Percentiles rank a stretch among this genome's conserved stretches.
These are phyloP conservation scores for Polymixis flavicincta DNA, from an alignment of 2,888 invertebrate genomes.

Conservation along the genomic window DNA sequence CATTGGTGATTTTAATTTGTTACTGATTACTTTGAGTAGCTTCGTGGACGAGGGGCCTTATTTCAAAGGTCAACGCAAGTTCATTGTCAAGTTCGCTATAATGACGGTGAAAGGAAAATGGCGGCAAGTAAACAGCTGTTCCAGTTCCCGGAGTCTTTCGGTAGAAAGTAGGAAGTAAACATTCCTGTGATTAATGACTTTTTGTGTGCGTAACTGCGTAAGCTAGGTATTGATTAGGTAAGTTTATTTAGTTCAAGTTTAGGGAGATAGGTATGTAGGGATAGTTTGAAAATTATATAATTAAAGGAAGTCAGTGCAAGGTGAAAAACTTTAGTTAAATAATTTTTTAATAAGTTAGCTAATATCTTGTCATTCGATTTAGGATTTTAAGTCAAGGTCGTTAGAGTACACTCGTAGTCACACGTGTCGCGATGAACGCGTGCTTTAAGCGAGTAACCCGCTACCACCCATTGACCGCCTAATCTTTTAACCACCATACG, in stretches of 20 bases:
- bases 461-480: background rate
- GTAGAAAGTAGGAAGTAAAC: constrained; percentile 22
- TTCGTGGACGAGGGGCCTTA: background rate
- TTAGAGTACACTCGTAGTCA: too few species aligned
- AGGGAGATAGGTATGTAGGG: too few species aligned
- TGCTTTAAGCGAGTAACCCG: too few species aligned
- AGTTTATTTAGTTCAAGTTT: background rate
- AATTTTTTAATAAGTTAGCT: too few species aligned
- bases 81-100: constrained; percentile 38
- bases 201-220: background rate
- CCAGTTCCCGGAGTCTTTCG: background rate
- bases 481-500: background rate
- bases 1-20: background rate
- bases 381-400: too few species aligned
- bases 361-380: too few species aligned
- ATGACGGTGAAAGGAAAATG: constrained; percentile 20
- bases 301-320: background rate
- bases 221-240: constrained; percentile 1
- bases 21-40: background rate
- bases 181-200: constrained; percentile 31
- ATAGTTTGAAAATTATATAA: background rate
- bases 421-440: too few species aligned
- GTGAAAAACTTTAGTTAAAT: background rate
- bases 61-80: constrained; percentile 31
- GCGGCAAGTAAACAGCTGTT: constrained; percentile 23